Evolutionary conservation across 2,888 invertebrate genomes (phyloP).

Genomic region (Eutolmus rufibarbis): DNA sequence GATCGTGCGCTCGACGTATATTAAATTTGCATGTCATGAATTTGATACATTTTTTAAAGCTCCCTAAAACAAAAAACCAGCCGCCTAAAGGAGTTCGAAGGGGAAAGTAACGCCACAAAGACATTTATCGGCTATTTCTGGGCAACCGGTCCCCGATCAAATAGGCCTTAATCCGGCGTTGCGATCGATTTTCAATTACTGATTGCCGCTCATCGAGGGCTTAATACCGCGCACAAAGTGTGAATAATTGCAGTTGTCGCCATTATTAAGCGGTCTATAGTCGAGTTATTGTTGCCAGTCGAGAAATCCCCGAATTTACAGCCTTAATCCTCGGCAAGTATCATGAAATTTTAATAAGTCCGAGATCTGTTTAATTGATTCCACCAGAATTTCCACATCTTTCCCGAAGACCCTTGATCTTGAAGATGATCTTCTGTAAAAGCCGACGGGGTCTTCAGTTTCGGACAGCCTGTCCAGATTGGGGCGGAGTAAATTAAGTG

Average conservation of each 20-base stretch:
- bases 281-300: background rate
- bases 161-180: background rate
- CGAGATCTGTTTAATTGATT: slow-evolving; percentile 5
- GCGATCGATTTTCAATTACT: slow-evolving; percentile 25
- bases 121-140: background rate
- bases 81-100: background rate
- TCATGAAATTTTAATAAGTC: background rate
- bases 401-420: background rate
- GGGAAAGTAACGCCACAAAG: background rate
- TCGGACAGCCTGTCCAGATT: background rate
- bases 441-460: background rate
- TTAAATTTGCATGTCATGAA: slow-evolving; percentile 21
- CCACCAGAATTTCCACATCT: background rate
- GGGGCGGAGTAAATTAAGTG: slow-evolving; percentile 9
- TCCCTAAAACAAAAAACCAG: background rate
- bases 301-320: slow-evolving; percentile 26
- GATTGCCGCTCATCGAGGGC: background rate
- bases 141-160: background rate
- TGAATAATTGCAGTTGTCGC: slow-evolving; percentile 9
- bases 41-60: background rate
- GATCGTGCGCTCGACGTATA: background rate
- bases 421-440: background rate
- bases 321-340: slow-evolving; percentile 2
- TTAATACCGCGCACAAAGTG: background rate
- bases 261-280: background rate